Percentiles rank a stretch among this genome's conserved stretches.
Evolutionary conservation across 30 jellyfish, hydroid and myxozoan species (phyloP).

Genomic region (Turritopsis dohrnii): DNA sequence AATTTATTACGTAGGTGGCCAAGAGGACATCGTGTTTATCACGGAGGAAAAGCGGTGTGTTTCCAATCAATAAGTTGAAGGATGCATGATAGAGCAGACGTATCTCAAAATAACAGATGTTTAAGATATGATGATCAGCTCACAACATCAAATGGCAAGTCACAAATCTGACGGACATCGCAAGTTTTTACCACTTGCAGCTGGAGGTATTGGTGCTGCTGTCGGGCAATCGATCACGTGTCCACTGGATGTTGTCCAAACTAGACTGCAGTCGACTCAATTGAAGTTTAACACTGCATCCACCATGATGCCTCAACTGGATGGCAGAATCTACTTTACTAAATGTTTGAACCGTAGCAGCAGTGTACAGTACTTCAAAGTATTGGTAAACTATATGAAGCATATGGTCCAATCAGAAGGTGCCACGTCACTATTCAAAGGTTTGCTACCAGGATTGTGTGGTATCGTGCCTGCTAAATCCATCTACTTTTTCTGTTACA

Average conservation of each 20-base stretch:
- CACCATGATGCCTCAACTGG: conserved; percentile 4
- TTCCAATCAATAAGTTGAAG: not conserved
- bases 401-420: conserved; percentile 70
- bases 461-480: conserved; percentile 90
- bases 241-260: conserved; percentile 96
- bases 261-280: conserved; percentile 75
- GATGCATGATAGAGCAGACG: not conserved
- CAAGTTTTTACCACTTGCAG: conserved; percentile 42
- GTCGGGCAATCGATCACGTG: conserved; percentile 90
- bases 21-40: not conserved
- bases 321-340: not conserved
- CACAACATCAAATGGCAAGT: not conserved
- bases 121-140: not conserved
- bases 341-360: not conserved
- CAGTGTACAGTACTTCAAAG: conserved; percentile 30
- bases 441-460: conserved; percentile 52
- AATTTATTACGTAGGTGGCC: not conserved
- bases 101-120: not conserved
- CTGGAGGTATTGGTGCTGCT: conserved; percentile 96
- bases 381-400: conserved; percentile 53
- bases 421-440: conserved; percentile 57
- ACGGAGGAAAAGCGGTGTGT: not conserved
- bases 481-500: conserved; percentile 53
- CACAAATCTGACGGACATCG: not conserved
- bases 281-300: conserved; percentile 37